Base-by-base conservation (phyloP, 2,113 vertebrate species). In the Anarrhichthys ocellatus region DNA sequence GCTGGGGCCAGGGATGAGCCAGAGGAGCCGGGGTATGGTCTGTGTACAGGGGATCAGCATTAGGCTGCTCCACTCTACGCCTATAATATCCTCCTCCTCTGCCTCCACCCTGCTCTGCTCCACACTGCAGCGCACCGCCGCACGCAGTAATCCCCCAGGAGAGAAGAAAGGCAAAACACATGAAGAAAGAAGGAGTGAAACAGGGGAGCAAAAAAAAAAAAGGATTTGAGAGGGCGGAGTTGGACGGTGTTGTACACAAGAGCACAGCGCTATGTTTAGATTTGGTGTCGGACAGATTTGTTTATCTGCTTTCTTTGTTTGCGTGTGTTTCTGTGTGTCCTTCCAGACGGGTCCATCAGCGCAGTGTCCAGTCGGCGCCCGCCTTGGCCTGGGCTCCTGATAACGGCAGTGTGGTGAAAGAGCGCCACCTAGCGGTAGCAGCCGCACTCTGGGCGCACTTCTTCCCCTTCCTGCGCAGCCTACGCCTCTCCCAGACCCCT, bases 391-490 rank as follows among this genome's bases (percentile, higher is more conserved):
- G 93, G 63, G 68, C 81, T 10, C 94, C 94, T 63, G 73, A 91
- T 64, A 91, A 93, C 91, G 91, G 87, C 93, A 95, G 87, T 76
- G 92, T 81, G 81, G 96, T 94, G 92, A 98, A 96, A 97, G 98
- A 99, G 96, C 95, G 93, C 96, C 98, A 99, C 95, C 97, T 97
- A 93, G 97, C 96, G 89, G 96, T 96, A 4, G 96, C 97, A 69
- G 81, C 86, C 2, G 95, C 96, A 15, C 96, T 99, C 15, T 99
- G 98, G 98, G 95, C 87, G 29, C 97, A 99, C 88, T 98, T 99
- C 93, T 98, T 98, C 82, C 96, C 97, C 5, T 98, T 95, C 89
- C 88, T 99, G 88, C 97, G 96, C 87, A 96, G 94, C 90, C 95
- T 97, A 81, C 96, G 97, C 81, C 96, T 98, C 91, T 96, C 97